Evolutionary conservation across 2,113 vertebrate species (phyloP), one percentile per base, ranked within the genome.

Genomic region (Nesogale talazaci): DNA sequence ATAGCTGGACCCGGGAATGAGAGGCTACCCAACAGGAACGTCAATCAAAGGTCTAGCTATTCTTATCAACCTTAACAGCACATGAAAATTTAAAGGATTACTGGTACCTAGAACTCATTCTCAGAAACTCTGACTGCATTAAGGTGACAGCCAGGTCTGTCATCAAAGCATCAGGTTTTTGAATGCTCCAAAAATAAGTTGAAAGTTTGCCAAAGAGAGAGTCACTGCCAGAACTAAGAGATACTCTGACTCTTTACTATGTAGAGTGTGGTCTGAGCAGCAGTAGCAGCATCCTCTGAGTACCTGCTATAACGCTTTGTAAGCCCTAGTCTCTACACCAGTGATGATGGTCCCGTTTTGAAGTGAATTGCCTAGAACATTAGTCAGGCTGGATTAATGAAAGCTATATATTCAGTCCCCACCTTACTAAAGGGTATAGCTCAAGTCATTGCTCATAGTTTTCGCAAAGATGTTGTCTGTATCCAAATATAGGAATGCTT

Each of bases 91-190:
- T 89, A 61, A 83, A 90, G 67, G 63, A 92, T 86, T 81, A 36
- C 12, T 72, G n/a, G 42, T 22, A 29, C 38, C 22, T 89, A 22
- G n/a, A 17, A 63, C 63, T 20, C 52, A 86, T 8, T 22, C 57
- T 27, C n/a, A 29, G 11, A 31, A n/a, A 65, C n/a, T 76, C 69
- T 88, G 15, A 75, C 36, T 82, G 16, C 19, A 86, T 52, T 19
- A 84, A 29, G 38, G 15, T 61, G 72, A 3, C n/a, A 92, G 75
- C 42, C 40, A 80, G 7, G 20, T n/a, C n/a, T n/a, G n/a, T n/a
- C n/a, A n/a, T n/a, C n/a, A n/a, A n/a, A n/a, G n/a, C 23, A 82
- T 40, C n/a, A 61, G 31, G 11, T 81, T 82, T 89, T 92, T 31
- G 81, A 92, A 82, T 70, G 67, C 67, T 17, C 59, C 11, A 17